phyloP scores from a whole-genome alignment of 2,113 vertebrate species.

The Xiphophorus maculatus region DNA sequence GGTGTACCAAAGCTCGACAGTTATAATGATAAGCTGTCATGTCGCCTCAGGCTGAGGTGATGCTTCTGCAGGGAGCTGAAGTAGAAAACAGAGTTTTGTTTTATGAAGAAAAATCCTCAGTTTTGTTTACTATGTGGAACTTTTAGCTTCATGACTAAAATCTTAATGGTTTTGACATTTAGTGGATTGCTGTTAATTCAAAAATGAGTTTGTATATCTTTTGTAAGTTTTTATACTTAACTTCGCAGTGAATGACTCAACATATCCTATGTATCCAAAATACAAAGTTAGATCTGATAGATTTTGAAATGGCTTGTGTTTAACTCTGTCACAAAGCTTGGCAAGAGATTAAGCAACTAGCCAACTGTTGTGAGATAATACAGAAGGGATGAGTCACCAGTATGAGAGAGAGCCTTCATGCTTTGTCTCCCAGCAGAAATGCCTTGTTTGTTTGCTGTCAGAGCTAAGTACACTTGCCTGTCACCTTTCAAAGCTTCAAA shows the following conservation, averaged over 20 bases:
- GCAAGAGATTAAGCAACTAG: slow-evolving; percentile 25
- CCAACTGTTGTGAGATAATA: slow-evolving; percentile 18
- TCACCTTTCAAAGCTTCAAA: slow-evolving; percentile 5
- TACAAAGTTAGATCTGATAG: neutral
- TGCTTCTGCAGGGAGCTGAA: slow-evolving; percentile 15
- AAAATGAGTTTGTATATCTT: neutral
- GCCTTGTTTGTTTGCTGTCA: slow-evolving; percentile 25
- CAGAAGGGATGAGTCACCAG: slow-evolving; percentile 28
- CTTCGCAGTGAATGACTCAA: neutral
- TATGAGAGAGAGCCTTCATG: slow-evolving; percentile 21
- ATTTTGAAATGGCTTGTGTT: slow-evolving; percentile 1
- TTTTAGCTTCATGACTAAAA: neutral
- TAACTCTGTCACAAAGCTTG: slow-evolving; percentile 15
- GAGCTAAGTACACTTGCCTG: slow-evolving; percentile 9
- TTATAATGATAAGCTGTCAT: slow-evolving; percentile 36
- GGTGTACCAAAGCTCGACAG: slow-evolving; percentile 19
- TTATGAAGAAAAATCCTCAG: neutral
- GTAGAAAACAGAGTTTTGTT: neutral
- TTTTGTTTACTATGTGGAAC: neutral
- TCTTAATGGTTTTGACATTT: neutral
- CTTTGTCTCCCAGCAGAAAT: slow-evolving; percentile 4
- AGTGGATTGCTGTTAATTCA: neutral
- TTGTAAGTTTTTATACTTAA: neutral
- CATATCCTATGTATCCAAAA: neutral
- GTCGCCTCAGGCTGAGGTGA: slow-evolving; percentile 22